phyloP scores from a whole-genome alignment of 2,113 vertebrate species.

The Ellobius talpinus region DNA sequence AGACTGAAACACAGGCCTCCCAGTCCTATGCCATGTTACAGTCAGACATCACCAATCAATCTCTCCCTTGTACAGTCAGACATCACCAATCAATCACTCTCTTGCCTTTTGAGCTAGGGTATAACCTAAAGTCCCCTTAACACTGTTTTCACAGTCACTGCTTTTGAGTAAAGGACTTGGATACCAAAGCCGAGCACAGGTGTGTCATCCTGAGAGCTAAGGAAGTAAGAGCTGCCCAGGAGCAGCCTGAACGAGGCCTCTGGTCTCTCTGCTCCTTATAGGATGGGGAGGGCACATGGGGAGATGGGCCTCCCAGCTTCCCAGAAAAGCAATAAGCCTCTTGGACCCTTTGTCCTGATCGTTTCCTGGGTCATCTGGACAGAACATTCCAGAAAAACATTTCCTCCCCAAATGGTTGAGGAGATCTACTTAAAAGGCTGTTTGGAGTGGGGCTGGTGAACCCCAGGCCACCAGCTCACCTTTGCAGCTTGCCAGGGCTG shows the following conservation, averaged over 20 bases:
- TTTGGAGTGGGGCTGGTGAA: background rate
- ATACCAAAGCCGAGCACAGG: background rate
- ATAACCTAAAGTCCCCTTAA: background rate
- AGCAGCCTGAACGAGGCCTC: background rate
- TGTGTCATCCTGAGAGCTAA: background rate
- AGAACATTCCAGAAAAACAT: conserved; percentile 6
- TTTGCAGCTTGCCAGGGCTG: background rate
- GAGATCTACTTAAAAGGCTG: conserved; percentile 44
- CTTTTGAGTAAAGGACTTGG: background rate
- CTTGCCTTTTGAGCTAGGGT: background rate
- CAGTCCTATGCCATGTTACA: background rate
- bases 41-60: no score
- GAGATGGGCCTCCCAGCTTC: background rate
- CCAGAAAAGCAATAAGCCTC: background rate
- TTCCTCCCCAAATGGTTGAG: conserved; percentile 31
- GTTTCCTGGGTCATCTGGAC: background rate
- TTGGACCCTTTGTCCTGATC: background rate
- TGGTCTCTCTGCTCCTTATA: rapidly evolving
- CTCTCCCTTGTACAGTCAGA: background rate
- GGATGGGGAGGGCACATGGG: rapidly evolving
- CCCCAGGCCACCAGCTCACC: background rate
- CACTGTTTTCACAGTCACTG: background rate
- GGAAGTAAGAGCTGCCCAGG: background rate
- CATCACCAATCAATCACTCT: background rate
- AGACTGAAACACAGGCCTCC: rapidly evolving